phyloP scores from a whole-genome alignment of 2,797 vertebrate genomes.

The Enteromius thamalakanensis region DNA sequence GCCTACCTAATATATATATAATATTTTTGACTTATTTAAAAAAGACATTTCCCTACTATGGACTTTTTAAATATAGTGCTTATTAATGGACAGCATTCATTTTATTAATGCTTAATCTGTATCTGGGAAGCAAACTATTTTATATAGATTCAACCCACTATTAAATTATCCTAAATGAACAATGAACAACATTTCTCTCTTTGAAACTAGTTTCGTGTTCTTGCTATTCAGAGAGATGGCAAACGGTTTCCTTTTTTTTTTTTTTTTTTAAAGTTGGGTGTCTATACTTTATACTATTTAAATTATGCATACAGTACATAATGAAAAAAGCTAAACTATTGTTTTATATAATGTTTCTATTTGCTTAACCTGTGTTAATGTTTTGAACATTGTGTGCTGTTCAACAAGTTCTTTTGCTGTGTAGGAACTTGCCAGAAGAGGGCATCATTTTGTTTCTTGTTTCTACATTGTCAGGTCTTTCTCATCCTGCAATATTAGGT shows the following conservation, averaged over 20 bases:
- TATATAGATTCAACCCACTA: neutral
- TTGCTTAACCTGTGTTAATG: neutral
- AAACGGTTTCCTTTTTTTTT: neutral
- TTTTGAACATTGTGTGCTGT: neutral
- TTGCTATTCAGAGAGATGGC: neutral
- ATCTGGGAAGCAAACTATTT: neutral
- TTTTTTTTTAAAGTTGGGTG: neutral
- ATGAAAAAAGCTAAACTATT: neutral
- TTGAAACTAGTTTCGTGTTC: neutral
- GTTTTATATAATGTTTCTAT: neutral
- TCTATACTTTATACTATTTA: neutral
- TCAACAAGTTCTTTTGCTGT: slow-evolving; percentile 8
- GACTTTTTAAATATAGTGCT: neutral
- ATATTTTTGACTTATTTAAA: neutral
- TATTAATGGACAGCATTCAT: neutral
- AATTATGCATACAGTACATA: neutral
- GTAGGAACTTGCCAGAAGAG: slow-evolving; percentile 28
- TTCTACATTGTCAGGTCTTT: neutral
- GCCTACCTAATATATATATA: neutral
- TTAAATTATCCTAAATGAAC: neutral
- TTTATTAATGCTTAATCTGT: neutral
- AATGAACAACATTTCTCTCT: neutral
- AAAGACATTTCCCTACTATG: neutral
- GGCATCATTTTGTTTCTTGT: slow-evolving; percentile 1
- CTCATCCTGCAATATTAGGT: neutral